Conservation (phyloP, 2,797 vertebrate genomes). For the Liasis olivaceus region DNA sequence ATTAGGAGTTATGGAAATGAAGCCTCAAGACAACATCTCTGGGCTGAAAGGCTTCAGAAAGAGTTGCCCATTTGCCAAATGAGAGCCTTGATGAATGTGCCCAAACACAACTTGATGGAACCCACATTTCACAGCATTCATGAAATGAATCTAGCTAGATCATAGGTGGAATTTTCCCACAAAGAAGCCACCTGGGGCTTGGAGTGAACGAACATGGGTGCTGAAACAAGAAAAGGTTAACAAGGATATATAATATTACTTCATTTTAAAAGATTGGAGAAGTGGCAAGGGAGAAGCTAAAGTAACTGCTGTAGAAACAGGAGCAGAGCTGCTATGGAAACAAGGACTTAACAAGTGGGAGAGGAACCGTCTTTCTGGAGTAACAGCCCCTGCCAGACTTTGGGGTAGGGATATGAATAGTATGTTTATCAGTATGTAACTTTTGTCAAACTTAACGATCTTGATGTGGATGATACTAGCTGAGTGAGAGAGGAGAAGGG, state of each 20-base stretch:
- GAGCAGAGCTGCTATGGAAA: constrained; percentile 53
- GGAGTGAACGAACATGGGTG: constrained; percentile 17
- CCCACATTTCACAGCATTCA: not conserved
- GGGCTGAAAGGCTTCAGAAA: too few species aligned
- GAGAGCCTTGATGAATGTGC: too few species aligned
- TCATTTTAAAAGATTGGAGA: constrained; percentile 15
- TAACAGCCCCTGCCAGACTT: constrained; percentile 44
- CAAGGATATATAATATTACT: constrained; percentile 13
- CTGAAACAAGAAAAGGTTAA: constrained; percentile 50
- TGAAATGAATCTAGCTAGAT: not conserved
- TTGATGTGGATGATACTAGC: constrained; percentile 41
- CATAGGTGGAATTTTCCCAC: constrained; percentile 43
- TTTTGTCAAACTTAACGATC: constrained; percentile 13
- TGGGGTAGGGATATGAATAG: constrained; percentile 19
- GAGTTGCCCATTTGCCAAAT: too few species aligned
- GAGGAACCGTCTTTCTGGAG: constrained; percentile 44
- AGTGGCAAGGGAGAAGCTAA: not conserved
- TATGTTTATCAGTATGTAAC: constrained; percentile 61
- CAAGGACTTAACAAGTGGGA: constrained; percentile 39
- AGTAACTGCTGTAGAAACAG: constrained; percentile 35
- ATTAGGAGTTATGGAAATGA: too few species aligned
- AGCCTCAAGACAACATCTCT: too few species aligned
- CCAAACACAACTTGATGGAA: not conserved
- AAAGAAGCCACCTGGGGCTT: constrained; percentile 30
- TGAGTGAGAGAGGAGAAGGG: not conserved